Conservation (phyloP, 2,888 invertebrate species). For the Digitonthophagus gazella region DNA sequence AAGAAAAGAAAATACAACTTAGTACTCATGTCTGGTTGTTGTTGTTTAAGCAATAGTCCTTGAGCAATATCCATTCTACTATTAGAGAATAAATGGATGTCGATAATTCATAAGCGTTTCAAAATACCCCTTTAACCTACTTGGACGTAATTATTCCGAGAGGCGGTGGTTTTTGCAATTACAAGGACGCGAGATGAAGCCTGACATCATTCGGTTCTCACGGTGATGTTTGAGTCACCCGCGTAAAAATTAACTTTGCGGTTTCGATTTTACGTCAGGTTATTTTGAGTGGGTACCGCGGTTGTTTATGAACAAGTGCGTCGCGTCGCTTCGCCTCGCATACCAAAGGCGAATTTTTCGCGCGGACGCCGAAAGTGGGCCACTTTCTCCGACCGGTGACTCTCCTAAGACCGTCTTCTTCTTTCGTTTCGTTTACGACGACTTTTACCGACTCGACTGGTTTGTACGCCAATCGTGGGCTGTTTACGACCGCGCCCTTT, state of each 20-base stretch:
- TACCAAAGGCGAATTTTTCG: neutral
- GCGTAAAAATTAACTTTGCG: neutral
- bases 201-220: conserved; percentile 15
- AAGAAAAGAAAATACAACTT: conserved; percentile 6
- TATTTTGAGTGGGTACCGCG: neutral
- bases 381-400: neutral
- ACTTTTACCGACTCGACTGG: neutral
- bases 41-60: neutral
- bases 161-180: neutral
- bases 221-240: conserved; percentile 7
- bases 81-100: neutral
- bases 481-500: neutral
- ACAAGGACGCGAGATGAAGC: neutral
- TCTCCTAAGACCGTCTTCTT: neutral
- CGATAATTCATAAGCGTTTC: conserved; percentile 10
- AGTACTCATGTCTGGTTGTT: too few species aligned
- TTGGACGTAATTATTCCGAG: conserved; percentile 1
- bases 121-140: conserved; percentile 13
- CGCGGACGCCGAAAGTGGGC: neutral
- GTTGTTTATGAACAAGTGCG: neutral
- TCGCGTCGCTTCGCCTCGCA: neutral
- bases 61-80: neutral
- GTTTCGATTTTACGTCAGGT: neutral
- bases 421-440: neutral
- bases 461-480: neutral